Conservation (phyloP, 2,113 vertebrate species). For the Oreochromis spilurus region DNA sequence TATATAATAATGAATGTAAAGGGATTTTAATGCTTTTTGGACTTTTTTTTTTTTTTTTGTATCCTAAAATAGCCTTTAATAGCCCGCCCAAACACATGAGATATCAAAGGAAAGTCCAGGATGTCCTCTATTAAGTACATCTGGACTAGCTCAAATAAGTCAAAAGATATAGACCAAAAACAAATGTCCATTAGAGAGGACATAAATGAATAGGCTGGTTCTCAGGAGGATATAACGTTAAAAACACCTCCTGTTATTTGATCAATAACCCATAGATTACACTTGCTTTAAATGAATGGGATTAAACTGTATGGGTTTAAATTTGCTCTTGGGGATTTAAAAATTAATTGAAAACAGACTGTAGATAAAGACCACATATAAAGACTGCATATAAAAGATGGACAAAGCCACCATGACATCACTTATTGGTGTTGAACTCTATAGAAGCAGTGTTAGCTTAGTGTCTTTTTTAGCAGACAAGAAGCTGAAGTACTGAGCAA, state of each 20-base stretch:
- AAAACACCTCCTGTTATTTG: not conserved
- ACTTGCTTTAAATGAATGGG: not conserved
- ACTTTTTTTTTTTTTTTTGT: not conserved
- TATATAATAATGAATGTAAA: not conserved
- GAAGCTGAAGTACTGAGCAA: not conserved
- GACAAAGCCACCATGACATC: not conserved
- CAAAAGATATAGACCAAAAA: not conserved
- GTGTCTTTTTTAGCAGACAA: not conserved
- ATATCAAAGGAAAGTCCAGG: not conserved
- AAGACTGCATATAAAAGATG: not conserved
- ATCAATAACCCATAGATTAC: not conserved
- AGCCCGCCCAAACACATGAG: accelerated
- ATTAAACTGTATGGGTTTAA: not conserved
- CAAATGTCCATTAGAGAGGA: not conserved
- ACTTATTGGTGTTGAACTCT: not conserved
- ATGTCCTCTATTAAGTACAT: accelerated
- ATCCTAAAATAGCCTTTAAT: not conserved
- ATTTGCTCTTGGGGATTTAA: not conserved
- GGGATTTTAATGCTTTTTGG: not conserved
- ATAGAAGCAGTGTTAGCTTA: not conserved
- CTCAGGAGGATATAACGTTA: accelerated
- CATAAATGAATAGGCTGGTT: not conserved
- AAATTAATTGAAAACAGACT: not conserved
- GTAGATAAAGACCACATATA: not conserved
- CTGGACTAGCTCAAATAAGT: not conserved